These are phyloP conservation scores for Trididemnum clinides DNA, from an alignment of 23 tunicate species.

Conservation along the genomic window DNA sequence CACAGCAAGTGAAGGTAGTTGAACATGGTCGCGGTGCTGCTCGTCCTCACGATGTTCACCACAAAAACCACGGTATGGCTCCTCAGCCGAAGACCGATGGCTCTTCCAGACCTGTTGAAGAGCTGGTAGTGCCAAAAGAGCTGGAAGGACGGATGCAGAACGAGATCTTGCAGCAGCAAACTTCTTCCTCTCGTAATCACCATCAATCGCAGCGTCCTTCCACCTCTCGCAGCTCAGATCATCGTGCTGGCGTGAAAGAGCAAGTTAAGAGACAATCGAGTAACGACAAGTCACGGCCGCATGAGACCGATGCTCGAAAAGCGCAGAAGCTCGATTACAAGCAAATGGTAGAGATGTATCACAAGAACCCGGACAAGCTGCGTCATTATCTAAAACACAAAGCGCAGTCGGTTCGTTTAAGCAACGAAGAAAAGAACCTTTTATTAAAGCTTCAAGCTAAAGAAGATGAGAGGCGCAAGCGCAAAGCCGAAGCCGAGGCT, in stretches of 20 bases:
- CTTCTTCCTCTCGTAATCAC: not conserved
- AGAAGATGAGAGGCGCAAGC: slow-evolving; percentile 58
- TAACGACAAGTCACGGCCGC: slow-evolving; percentile 31
- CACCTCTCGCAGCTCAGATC: not conserved
- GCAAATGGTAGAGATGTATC: slow-evolving; percentile 46
- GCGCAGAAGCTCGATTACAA: slow-evolving; percentile 15
- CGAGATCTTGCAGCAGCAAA: slow-evolving; percentile 27
- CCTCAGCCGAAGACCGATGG: not conserved
- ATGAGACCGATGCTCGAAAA: slow-evolving; percentile 2
- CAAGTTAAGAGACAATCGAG: not conserved
- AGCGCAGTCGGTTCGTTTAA: slow-evolving; percentile 35
- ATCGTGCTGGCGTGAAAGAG: not conserved
- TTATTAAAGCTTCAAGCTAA: slow-evolving; percentile 45
- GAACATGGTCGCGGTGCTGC: no score
- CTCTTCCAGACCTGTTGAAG: no score
- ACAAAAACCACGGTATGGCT: no score
- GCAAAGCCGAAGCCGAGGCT: slow-evolving; percentile 21
- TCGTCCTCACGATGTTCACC: no score
- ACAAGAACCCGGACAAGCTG: slow-evolving; percentile 68
- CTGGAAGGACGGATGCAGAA: slow-evolving; percentile 44
- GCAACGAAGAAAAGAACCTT: slow-evolving; percentile 59
- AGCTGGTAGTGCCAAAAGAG: slow-evolving; percentile 18
- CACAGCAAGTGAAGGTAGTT: no score
- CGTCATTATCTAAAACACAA: slow-evolving; percentile 48
- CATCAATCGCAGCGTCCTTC: not conserved